These are phyloP conservation scores for Stichodactyla mertensii DNA, from an alignment of 64 coral and sea anemone genomes.

Conservation along the genomic window DNA sequence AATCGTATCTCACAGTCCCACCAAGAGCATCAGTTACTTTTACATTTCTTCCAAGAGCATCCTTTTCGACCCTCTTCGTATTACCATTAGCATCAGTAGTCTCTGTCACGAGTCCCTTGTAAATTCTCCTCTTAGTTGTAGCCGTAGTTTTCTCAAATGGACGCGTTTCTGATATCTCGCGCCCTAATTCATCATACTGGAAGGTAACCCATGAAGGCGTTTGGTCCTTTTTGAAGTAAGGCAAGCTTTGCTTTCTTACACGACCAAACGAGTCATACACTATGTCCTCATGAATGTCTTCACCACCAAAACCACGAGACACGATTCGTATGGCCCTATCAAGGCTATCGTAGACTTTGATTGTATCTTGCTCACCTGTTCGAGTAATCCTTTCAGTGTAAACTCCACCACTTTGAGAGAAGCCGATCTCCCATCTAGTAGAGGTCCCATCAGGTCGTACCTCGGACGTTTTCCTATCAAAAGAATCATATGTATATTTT, in stretches of 20 bases:
- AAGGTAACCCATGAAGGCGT: neutral
- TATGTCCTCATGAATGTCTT: neutral
- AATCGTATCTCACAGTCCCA: neutral
- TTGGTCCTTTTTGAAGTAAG: constrained; percentile 12
- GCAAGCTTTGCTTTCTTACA: constrained; percentile 11
- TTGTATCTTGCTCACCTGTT: neutral
- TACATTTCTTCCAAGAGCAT: constrained; percentile 12
- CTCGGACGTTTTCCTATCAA: neutral
- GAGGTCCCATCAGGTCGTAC: neutral
- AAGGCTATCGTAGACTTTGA: neutral
- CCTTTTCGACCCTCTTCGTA: neutral
- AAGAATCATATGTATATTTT: neutral
- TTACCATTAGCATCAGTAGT: constrained; percentile 2
- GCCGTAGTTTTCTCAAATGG: neutral
- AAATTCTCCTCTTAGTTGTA: neutral
- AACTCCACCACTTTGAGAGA: neutral
- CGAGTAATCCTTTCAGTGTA: neutral
- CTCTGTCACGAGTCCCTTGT: neutral
- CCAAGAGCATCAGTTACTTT: constrained; percentile 9
- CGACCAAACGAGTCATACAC: constrained; percentile 2
- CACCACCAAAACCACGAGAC: neutral
- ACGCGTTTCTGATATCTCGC: constrained; percentile 1
- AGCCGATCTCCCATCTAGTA: neutral
- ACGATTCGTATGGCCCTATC: neutral
- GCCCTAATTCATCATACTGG: neutral